These are phyloP conservation scores for Saguinus midas DNA, from an alignment of 2,113 vertebrate species.

Conservation along the genomic window DNA sequence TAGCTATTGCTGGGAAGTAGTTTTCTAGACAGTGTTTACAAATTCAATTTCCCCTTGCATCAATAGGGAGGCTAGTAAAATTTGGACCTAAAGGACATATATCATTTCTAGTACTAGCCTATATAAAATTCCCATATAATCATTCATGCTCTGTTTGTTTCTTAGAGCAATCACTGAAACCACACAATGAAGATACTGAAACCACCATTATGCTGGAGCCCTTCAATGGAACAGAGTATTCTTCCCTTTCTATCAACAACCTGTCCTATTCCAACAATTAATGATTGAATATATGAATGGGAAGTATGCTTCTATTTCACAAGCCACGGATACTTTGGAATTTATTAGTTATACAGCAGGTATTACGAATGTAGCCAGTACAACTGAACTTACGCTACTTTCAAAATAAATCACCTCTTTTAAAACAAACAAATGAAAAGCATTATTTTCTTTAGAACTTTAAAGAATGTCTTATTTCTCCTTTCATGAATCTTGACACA, in stretches of 20 bases:
- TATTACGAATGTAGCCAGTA: not conserved
- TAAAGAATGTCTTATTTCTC: not conserved
- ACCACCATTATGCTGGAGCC: not conserved
- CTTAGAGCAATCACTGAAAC: not conserved
- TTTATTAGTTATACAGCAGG: not conserved
- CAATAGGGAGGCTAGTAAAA: not conserved
- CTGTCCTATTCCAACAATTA: not conserved
- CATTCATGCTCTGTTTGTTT: not conserved
- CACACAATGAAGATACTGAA: not conserved
- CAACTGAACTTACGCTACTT: not conserved
- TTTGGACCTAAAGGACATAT: no score
- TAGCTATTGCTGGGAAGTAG: not conserved
- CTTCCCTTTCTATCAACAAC: not conserved
- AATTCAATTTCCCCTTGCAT: not conserved
- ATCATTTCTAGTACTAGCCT: not conserved
- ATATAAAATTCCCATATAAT: not conserved
- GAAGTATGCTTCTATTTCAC: not conserved
- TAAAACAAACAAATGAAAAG: not conserved
- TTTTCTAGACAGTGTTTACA: not conserved
- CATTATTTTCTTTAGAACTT: constrained; percentile 14
- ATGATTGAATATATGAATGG: not conserved
- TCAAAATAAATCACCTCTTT: not conserved
- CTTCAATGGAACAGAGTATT: not conserved
- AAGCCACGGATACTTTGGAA: not conserved
- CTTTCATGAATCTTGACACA: constrained; percentile 4